phyloP scores from a whole-genome alignment of 2,888 invertebrate species.

The Branchipolynoe longqiensis region DNA sequence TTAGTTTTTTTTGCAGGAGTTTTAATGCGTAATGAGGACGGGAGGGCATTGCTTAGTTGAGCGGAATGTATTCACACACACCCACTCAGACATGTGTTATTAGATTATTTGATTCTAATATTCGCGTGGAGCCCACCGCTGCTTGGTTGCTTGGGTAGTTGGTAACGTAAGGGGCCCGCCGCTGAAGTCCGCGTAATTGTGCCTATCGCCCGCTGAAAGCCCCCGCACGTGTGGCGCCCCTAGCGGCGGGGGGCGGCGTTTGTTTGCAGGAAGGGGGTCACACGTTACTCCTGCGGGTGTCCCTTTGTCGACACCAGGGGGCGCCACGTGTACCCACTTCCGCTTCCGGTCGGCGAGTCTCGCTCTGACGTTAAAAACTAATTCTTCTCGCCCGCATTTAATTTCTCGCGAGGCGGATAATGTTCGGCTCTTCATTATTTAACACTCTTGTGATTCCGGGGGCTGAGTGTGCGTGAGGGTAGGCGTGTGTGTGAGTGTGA shows the following conservation, averaged over 20 bases:
- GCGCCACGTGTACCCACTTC: conserved; percentile 44
- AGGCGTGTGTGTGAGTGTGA: conserved; percentile 8
- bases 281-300: conserved; percentile 31
- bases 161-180: too few species aligned
- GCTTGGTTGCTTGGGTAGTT: too few species aligned
- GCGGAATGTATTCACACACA: too few species aligned
- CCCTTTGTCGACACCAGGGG: conserved; percentile 34
- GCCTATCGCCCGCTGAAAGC: conserved; percentile 14
- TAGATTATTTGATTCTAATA: too few species aligned
- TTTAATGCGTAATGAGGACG: too few species aligned
- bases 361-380: conserved; percentile 34
- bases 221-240: conserved; percentile 9
- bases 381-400: conserved; percentile 48
- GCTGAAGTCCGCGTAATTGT: conserved; percentile 36
- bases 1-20: too few species aligned
- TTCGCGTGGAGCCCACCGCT: too few species aligned
- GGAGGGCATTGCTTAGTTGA: too few species aligned
- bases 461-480: neutral
- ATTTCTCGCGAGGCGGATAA: conserved; percentile 12
- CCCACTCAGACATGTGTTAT: too few species aligned
- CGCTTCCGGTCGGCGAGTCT: conserved; percentile 6
- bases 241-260: neutral
- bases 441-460: neutral
- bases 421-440: neutral
- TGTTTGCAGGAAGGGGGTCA: conserved; percentile 45